These are phyloP conservation scores for Harpegnathos saltator DNA, from an alignment of 1,140 invertebrate species.

Conservation along the genomic window DNA sequence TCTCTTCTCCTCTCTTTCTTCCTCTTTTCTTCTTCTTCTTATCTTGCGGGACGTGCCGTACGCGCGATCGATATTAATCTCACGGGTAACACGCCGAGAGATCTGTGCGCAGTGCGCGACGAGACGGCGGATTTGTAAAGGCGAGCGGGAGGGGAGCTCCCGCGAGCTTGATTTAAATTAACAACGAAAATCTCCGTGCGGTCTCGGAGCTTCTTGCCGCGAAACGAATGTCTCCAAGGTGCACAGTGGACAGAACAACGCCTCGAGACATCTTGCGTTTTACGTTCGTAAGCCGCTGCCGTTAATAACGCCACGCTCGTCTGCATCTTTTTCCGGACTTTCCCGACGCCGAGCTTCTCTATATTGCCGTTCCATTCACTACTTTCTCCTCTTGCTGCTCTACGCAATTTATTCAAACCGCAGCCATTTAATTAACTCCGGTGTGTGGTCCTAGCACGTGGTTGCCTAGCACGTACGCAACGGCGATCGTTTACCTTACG, in stretches of 20 bases:
- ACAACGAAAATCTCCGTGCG: conserved; percentile 43
- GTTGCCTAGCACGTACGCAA: background rate
- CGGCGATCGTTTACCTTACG: background rate
- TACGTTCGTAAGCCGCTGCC: conserved; percentile 52
- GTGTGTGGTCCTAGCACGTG: background rate
- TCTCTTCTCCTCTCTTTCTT: background rate
- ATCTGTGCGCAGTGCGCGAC: background rate
- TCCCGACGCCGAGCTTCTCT: conserved; percentile 32
- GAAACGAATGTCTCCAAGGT: conserved; percentile 49
- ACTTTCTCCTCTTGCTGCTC: conserved; percentile 27
- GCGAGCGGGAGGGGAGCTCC: background rate
- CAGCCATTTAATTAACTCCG: conserved; percentile 39
- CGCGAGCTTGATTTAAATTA: conserved; percentile 58
- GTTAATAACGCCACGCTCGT: conserved; percentile 59
- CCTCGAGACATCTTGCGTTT: conserved; percentile 50
- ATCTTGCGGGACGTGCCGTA: too few relatives aligned
- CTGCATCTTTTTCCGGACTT: conserved; percentile 55
- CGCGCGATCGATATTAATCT: conserved; percentile 11
- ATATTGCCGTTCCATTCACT: conserved; percentile 45
- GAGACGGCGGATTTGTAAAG: conserved; percentile 15
- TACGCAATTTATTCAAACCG: conserved; percentile 33
- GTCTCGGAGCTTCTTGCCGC: conserved; percentile 34
- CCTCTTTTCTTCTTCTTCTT: background rate
- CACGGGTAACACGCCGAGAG: background rate
- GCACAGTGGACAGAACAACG: conserved; percentile 38